Evolutionary conservation across 2,888 invertebrate species (phyloP), one percentile per base, ranked within the genome.

Genomic region (Synanthedon vespiformis): DNA sequence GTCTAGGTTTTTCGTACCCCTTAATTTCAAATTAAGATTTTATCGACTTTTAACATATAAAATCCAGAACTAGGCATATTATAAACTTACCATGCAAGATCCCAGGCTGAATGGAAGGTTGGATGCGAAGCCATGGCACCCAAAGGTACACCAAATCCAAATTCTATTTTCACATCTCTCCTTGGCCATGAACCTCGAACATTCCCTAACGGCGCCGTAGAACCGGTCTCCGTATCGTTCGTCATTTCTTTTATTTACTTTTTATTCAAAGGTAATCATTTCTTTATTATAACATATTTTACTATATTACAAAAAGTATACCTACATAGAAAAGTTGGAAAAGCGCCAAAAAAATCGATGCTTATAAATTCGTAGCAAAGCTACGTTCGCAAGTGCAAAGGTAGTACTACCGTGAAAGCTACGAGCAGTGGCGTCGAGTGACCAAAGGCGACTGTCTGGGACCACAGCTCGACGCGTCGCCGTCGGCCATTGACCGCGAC

Each of bases 61-160:
- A 34, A 34, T 2, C 2, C 2, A 34, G 10, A 34, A 34, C 27
- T 8, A 27, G 8, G 34, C 10, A 10, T 34, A 10, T 8, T 34
- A 34, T 18, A 18, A 48, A 62, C 78, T 78, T 67, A 89, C 88
- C 84, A 87, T 52, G 81, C 88, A 57, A 89, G 65, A 63, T 89
- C 89, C 89, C 89, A 89, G 50, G 88, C 76, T 6, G 88, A 86
- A 58, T 88, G 87, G 63, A 88, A 89, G 14, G 88, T 84, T n/a
- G 86, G 87, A 58, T 88, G 86, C 48, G 87, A 77, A 53, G 84
- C 86, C 86, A 88, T 88, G 54, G 86, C 73, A 16, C 88, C 89
- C 55, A 88, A 76, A 6, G 90, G 89, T 51, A 84, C 77, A 44
- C 88, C 86, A 50, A 87, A 84, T 1, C 86, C 86, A 14, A 88